These are phyloP conservation scores for Drosophila dives DNA, from an alignment of 2,888 invertebrate genomes.

Conservation along the genomic window DNA sequence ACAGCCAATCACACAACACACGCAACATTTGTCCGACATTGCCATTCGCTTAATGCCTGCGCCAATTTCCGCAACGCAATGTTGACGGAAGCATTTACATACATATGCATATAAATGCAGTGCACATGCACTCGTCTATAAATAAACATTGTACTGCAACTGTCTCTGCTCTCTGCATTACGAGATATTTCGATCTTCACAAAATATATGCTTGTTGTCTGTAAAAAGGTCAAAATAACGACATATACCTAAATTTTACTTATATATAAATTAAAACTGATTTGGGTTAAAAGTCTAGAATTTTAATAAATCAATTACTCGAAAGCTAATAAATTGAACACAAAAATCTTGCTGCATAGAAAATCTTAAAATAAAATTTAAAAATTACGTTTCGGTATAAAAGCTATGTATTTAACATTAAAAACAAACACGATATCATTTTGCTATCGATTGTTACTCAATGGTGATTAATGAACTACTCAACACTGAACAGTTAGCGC, in stretches of 20 bases:
- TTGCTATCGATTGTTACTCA: constrained; percentile 6
- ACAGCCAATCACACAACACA: constrained; percentile 8
- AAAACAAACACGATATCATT: background rate
- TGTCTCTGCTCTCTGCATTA: constrained; percentile 29
- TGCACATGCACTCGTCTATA: constrained; percentile 30
- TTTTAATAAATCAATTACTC: background rate
- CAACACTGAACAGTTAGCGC: constrained; percentile 10
- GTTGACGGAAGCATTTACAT: constrained; percentile 64
- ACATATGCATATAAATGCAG: constrained; percentile 34
- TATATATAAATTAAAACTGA: background rate
- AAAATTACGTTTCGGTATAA: background rate
- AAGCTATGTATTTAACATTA: background rate
- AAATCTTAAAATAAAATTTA: background rate
- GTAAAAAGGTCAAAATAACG: background rate
- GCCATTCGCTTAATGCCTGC: constrained; percentile 24
- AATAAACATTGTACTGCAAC: constrained; percentile 31
- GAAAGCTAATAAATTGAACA: background rate
- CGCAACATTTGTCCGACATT: constrained; percentile 25
- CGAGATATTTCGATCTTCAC: constrained; percentile 33
- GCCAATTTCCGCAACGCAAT: constrained; percentile 72
- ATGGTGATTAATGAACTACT: background rate
- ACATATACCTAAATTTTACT: background rate
- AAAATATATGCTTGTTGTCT: background rate
- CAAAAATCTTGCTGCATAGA: background rate
- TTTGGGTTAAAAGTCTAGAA: background rate